A percentile compares a stretch with the other conserved stretches of the same genome.
These are phyloP conservation scores for Exaiptasia diaphana DNA, from an alignment of 64 coral and sea anemone species.

Conservation along the genomic window DNA sequence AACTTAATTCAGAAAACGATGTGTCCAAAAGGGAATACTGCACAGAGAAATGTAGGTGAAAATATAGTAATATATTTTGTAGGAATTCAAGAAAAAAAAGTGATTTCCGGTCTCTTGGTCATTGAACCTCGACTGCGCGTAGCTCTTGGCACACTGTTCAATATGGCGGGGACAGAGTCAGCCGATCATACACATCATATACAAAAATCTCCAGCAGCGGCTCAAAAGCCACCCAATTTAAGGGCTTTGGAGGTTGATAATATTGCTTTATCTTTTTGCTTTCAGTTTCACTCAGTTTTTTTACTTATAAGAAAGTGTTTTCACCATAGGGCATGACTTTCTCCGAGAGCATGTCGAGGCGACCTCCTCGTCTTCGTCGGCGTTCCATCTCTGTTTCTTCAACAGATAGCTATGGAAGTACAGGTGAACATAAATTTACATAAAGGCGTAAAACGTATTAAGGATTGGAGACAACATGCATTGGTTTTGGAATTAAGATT, in stretches of 20 bases:
- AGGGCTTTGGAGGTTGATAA: constrained; percentile 72
- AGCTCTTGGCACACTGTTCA: constrained; percentile 26
- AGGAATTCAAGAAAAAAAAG: neutral
- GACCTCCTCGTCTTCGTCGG: constrained; percentile 94
- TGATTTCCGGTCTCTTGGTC: neutral
- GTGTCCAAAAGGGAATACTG: too few relatives aligned
- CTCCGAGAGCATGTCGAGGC: constrained; percentile 99
- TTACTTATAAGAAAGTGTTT: constrained; percentile 9
- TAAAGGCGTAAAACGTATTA: too few relatives aligned
- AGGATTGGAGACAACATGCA: too few relatives aligned
- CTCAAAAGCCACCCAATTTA: constrained; percentile 87
- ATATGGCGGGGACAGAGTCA: constrained; percentile 84
- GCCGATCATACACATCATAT: constrained; percentile 70
- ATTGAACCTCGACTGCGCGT: neutral
- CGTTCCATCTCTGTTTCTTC: constrained; percentile 99
- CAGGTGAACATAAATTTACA: constrained; percentile 80
- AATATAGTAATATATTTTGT: too few relatives aligned
- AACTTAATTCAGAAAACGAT: too few relatives aligned
- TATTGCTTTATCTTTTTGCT: neutral
- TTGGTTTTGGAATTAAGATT: too few relatives aligned
- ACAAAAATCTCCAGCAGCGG: constrained; percentile 94
- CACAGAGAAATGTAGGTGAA: too few relatives aligned
- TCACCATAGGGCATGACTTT: constrained; percentile 85
- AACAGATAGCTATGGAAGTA: constrained; percentile 96
- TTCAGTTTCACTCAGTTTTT: neutral